Evolutionary conservation across 2,113 vertebrate genomes (phyloP).

Genomic region (Corythornis cristatus): DNA sequence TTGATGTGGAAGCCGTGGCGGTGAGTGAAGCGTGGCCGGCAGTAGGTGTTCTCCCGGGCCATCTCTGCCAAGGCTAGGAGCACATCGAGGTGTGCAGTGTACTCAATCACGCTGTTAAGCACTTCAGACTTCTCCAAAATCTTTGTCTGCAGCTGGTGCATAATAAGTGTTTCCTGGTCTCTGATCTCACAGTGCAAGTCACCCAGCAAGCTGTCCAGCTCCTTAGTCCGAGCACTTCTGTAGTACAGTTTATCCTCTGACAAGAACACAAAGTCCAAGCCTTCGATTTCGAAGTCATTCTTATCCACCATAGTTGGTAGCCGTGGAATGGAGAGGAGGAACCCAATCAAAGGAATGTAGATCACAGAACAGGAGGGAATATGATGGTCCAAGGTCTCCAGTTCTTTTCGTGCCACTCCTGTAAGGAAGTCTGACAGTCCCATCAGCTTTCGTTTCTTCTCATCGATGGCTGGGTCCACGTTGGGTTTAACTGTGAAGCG

Average conservation of each 20-base stretch:
- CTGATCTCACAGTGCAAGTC: conserved; percentile 93
- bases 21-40: conserved; percentile 75
- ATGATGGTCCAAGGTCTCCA: conserved; percentile 84
- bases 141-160: conserved; percentile 88
- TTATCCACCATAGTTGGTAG: conserved; percentile 88
- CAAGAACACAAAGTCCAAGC: conserved; percentile 96
- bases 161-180: conserved; percentile 91
- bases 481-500: conserved; percentile 88
- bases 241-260: conserved; percentile 93
- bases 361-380: conserved; percentile 91
- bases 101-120: conserved; percentile 85
- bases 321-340: conserved; percentile 90
- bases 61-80: conserved; percentile 87
- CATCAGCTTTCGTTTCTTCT: conserved; percentile 90
- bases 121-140: conserved; percentile 84
- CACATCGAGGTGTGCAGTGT: conserved; percentile 90
- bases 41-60: conserved; percentile 90
- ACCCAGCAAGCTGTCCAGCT: conserved; percentile 88
- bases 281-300: conserved; percentile 89
- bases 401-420: conserved; percentile 88
- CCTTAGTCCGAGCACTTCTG: conserved; percentile 88
- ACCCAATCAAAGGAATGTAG: conserved; percentile 97
- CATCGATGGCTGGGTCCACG: conserved; percentile 90
- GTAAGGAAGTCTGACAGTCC: conserved; percentile 93
- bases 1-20: conserved; percentile 65